Evolutionary conservation across 2,113 vertebrate genomes (phyloP), one percentile per base, ranked within the genome.

Genomic region (Oreotrochilus melanogaster): DNA sequence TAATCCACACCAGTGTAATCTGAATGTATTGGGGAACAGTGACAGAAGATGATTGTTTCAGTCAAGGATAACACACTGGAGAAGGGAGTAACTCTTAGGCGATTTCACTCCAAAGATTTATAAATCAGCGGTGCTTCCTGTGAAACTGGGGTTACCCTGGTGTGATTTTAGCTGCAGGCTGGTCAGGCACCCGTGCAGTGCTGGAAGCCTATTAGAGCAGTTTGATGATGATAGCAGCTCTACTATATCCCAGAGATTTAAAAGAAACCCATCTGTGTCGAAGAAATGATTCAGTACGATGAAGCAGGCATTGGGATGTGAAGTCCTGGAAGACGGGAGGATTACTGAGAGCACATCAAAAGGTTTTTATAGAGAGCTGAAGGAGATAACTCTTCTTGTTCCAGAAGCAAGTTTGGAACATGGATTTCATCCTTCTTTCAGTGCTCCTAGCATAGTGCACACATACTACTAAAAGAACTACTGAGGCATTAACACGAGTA

Each of bases 301-400:
- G 62, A 95, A 89, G 45, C 28, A 83, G 72, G 60, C 86, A 75
- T 5, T 58, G 60, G 53, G 30, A 96, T 85, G 43, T 69, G 88
- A 96, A 93, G 73, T 78, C 48, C 35, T 87, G 50, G 48, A 79
- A 89, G 84, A 92, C 51, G 42, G 47, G 33, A 96, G 86, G 92
- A 97, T 93, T 94, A 94, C 74, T 58, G 30, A 84, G 30, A 30
- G 54, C 62, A 87, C 60, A 89, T 82, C 87, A 89, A 93, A 89
- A 86, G 45, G n/a, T 50, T 94, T 93, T 89, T 69, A 74, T 2
- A 58, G 35, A 78, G 76, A 79, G n/a, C 35, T 79, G 43, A 66
- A 80, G 57, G 33, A 73, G 74, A 62, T 43, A 85, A 80, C 73
- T 78, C 65, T 82, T 94, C 58, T 48, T 92, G 42, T 30, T 75